Evolutionary conservation across 2,888 invertebrate species (phyloP), one percentile per base, ranked within the genome.

Genomic region (Panorpa germanica): DNA sequence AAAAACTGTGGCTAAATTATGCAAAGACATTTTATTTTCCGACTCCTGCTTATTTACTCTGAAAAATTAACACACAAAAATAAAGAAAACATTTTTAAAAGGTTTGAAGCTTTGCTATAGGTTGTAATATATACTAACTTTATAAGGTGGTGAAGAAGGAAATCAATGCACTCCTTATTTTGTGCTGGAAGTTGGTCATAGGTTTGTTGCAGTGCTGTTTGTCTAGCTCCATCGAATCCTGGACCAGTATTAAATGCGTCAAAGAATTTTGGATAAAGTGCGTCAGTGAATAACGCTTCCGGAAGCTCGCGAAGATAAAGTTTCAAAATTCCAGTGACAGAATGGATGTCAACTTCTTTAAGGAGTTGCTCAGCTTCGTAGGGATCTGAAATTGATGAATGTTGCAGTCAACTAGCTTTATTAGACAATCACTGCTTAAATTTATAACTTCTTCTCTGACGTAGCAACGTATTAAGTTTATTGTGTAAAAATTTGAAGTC

Each of bases 1-100:
- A 55, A 93, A 91, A 27, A 93, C 88, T 23, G 91, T 91, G 17
- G 91, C 88, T 49, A 93, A 58, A 57, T 93, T 93, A 57, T 90
- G 85, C 33, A 91, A 57, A 1, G 88, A 86, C 93, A 93, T 91
- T 57, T 91, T 91, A 57, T 93, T 93, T 42, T 82, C 78, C 30
- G 64, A 61, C 49, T 88, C 88, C 54, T 81, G 73, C 43, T 78
- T 73, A 49, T 86, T 78, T 25, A 91, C 77, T 46, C 90, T 78
- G 45, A 21, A 49, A 41, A 26, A 32, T 12, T 14, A 7, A 26
- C 25, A 29, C 33, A 13, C 9, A 36, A 24, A 8, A 34, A 21
- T 15, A 22, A 22, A 34, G 22, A 9, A 25, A 33, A 24, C 11
- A 16, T 22, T 16, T 18, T 14, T 14, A 23, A 28, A 9, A 9